Base-by-base conservation (phyloP, 2,888 invertebrate genomes). In the Amphipoea lucens region DNA sequence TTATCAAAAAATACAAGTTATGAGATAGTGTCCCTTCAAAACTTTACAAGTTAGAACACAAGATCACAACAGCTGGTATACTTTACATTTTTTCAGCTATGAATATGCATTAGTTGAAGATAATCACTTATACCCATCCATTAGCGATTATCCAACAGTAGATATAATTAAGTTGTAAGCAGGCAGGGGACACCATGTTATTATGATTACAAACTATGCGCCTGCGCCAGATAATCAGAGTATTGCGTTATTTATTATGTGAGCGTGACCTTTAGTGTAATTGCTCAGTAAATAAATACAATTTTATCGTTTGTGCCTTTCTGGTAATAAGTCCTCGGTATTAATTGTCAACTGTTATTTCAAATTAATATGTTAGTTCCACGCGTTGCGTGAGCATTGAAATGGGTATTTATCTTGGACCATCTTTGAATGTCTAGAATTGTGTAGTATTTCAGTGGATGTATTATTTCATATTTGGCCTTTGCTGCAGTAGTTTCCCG, bases 221-320 rank as follows among this genome's bases (percentile, higher is more conserved):
- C 45, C 14, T 73, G 42, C 74, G 62, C 63, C 76, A 71, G 57
- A 77, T 85, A 87, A 88, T 86, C 84, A 85, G 81, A 89, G 90
- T 89, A 89, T 83, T 86, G 51, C 71, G 76, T 87, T 87, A 89
- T 90, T 90, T 90, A 91, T 88, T 82, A 86, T 75, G 82, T 79
- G 80, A 85, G 78, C 83, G 79, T 90, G 91, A 92, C 92, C 91
- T 92, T 91, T 91, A 79, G 36, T 83, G 83, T 89, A 90, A 92
- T 91, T 90, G 83, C 83, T 74, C 70, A 36, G 82, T 74, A 90
- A 89, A 89, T 90, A 90, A 90, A 87, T 87, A 89, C 75, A 84
- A 72, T 80, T 77, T 79, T 79, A 80, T 88, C 81, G 86, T 86
- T 78, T 72, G 42, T 57, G 36, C 67, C 45, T 79, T 76, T 87